These are phyloP conservation scores for Rhorus exstirpatorius DNA, from an alignment of 2,888 invertebrate species.

Conservation along the genomic window DNA sequence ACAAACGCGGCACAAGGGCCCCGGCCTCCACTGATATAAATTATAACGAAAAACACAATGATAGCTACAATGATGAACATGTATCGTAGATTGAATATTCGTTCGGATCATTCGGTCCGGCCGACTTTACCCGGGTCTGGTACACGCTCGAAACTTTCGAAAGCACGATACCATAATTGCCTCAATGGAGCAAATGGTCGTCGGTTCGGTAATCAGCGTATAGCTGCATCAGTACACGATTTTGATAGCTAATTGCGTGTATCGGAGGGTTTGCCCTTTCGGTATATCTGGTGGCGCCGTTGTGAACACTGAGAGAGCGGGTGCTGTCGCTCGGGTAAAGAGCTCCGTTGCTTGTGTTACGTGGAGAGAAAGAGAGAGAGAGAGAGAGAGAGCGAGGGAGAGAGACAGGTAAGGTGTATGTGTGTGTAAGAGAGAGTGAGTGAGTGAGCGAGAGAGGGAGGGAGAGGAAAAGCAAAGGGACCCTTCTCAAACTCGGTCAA, in stretches of 20 bases:
- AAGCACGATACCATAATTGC: conserved; percentile 57
- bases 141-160: conserved; percentile 24
- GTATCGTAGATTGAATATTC: neutral
- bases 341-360: conserved; percentile 65
- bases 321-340: conserved; percentile 54
- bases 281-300: conserved; percentile 60
- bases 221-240: conserved; percentile 60
- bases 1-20: too few relatives aligned
- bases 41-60: too few relatives aligned
- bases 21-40: too few relatives aligned
- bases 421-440: conserved; percentile 19
- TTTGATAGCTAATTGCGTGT: conserved; percentile 71
- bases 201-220: conserved; percentile 59
- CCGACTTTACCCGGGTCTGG: neutral
- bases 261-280: conserved; percentile 68
- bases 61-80: too few relatives aligned
- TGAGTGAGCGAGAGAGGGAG: conserved; percentile 60
- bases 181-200: conserved; percentile 61
- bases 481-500: conserved; percentile 77
- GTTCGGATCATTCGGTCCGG: conserved; percentile 11
- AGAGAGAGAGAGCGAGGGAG: conserved; percentile 46
- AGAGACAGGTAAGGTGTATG: neutral
- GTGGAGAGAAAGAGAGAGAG: conserved; percentile 37
- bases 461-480: conserved; percentile 59
- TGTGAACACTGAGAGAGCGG: conserved; percentile 31